Conservation (phyloP, 2,113 vertebrate species). For the Hemiprocne comata region DNA sequence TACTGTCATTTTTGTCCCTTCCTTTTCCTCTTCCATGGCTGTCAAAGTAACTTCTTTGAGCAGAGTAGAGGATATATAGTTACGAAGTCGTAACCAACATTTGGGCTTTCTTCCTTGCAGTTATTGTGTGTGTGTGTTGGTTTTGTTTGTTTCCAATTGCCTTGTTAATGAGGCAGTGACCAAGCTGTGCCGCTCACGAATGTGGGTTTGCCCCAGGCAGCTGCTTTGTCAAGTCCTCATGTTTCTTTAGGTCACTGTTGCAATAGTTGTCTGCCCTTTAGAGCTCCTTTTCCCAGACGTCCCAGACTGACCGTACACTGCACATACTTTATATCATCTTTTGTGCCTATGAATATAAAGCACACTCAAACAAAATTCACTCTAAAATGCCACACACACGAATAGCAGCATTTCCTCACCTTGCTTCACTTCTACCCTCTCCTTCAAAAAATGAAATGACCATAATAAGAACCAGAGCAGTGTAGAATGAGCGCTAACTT, state of each 20-base stretch:
- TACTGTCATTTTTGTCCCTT: background rate
- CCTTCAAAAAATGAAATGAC: background rate
- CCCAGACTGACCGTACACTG: background rate
- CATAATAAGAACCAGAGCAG: background rate
- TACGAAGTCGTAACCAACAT: background rate
- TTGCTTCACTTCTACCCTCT: background rate
- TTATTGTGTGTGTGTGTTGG: background rate
- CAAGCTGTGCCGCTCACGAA: background rate
- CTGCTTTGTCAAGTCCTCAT: background rate
- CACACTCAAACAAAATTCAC: background rate
- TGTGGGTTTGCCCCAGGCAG: background rate
- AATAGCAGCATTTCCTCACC: background rate
- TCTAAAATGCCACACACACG: background rate
- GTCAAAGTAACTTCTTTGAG: background rate
- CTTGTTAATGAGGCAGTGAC: background rate
- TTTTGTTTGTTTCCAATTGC: background rate
- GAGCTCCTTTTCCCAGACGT: background rate
- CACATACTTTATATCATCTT: background rate
- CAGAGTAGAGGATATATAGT: background rate
- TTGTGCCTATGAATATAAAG: background rate
- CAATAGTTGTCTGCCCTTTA: background rate
- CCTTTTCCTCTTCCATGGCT: background rate
- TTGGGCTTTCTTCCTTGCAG: background rate
- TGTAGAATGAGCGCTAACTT: background rate
- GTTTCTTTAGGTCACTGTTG: background rate